Conservation (phyloP, 2,888 invertebrate species). For the Macrophya annulata region DNA sequence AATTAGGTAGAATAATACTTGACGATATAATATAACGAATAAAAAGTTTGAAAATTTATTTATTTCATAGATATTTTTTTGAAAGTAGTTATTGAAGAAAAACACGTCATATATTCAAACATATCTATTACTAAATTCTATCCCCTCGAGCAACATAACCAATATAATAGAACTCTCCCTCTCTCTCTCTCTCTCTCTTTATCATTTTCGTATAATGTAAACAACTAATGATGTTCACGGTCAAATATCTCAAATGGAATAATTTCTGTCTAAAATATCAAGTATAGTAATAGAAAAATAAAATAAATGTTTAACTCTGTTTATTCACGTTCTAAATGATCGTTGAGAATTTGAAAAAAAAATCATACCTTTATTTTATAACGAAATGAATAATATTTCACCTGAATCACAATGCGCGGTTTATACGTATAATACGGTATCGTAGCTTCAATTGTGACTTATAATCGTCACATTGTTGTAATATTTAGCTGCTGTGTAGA, state of each 20-base stretch:
- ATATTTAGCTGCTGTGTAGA: neutral
- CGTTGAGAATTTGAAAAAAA: neutral
- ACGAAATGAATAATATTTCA: neutral
- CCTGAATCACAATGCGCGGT: neutral
- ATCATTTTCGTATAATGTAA: slow-evolving; percentile 7
- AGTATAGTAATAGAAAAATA: neutral
- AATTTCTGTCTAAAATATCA: too few relatives aligned
- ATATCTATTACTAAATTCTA: neutral
- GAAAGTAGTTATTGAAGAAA: neutral
- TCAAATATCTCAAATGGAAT: neutral
- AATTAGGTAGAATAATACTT: neutral
- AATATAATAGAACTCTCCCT: slow-evolving; percentile 9
- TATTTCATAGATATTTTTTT: neutral
- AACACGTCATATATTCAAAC: neutral
- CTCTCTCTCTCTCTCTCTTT: slow-evolving; percentile 18
- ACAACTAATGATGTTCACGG: neutral
- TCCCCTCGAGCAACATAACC: slow-evolving; percentile 42
- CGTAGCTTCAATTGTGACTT: neutral
- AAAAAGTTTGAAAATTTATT: neutral
- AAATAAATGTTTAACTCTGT: neutral
- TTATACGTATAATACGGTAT: neutral
- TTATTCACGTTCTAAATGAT: neutral
- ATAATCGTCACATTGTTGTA: slow-evolving; percentile 5
- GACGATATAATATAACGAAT: neutral
- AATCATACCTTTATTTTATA: neutral